A percentile compares a stretch with the other conserved stretches of the same genome.
These are phyloP conservation scores for Zophobas atratus DNA, from an alignment of 1,140 invertebrate genomes.

Conservation along the genomic window DNA sequence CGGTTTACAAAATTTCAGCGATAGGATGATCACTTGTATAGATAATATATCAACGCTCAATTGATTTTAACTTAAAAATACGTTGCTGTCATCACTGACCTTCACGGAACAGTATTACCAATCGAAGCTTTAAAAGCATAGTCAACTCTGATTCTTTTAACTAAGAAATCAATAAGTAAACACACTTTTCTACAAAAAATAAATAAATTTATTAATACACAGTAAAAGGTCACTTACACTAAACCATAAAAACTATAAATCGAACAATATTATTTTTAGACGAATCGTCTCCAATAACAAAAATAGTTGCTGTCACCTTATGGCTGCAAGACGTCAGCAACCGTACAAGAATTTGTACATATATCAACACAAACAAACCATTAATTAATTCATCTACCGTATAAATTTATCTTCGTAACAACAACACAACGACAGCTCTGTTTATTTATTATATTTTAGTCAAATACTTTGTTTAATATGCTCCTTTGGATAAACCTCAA, in stretches of 20 bases:
- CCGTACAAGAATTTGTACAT: conserved; percentile 9
- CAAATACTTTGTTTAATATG: background rate
- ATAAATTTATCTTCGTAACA: conserved; percentile 17
- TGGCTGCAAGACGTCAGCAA: conserved; percentile 34
- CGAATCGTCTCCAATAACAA: background rate
- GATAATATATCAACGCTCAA: too few relatives aligned
- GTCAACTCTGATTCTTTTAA: too few relatives aligned
- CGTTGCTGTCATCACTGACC: too few relatives aligned
- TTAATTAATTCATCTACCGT: background rate
- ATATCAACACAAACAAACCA: background rate
- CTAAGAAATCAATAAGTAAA: conserved; percentile 23
- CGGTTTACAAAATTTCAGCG: too few relatives aligned
- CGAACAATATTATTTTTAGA: background rate
- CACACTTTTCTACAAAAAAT: conserved; percentile 43
- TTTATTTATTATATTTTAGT: conserved; percentile 25
- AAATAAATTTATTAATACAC: conserved; percentile 48
- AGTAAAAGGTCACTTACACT: conserved; percentile 40
- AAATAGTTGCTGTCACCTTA: conserved; percentile 14
- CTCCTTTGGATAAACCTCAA: background rate
- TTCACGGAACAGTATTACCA: too few relatives aligned
- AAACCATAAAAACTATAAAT: conserved; percentile 13
- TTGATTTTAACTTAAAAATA: too few relatives aligned
- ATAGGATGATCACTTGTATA: too few relatives aligned
- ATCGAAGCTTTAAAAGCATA: too few relatives aligned
- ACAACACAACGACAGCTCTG: conserved; percentile 18